A percentile compares a stretch with the other conserved stretches of the same genome.
Conservation (phyloP, 2,888 invertebrate genomes). For the Hirudinaria manillensis region DNA sequence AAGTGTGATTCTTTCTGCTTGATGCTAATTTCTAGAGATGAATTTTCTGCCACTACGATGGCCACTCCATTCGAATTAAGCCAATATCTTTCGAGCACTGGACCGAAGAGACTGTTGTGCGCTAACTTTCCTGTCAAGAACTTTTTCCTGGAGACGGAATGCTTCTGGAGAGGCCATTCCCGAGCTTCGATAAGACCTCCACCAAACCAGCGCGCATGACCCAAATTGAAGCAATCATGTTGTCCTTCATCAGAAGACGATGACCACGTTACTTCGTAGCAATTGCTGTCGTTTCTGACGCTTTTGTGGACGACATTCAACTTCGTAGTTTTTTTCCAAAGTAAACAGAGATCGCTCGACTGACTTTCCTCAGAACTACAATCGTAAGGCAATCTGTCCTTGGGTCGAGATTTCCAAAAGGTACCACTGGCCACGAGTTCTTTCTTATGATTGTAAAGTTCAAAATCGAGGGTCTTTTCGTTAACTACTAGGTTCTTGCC, state of each 20-base stretch:
- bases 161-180: constrained; percentile 72
- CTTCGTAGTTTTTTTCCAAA: constrained; percentile 28
- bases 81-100: constrained; percentile 54
- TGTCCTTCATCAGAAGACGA: constrained; percentile 9
- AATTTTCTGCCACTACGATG: constrained; percentile 62
- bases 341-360: constrained; percentile 26
- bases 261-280: constrained; percentile 30
- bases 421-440: constrained; percentile 22
- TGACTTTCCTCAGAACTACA: constrained; percentile 21
- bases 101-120: constrained; percentile 24
- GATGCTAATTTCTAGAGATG: constrained; percentile 72
- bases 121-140: constrained; percentile 35
- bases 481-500: constrained; percentile 26
- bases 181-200: constrained; percentile 68
- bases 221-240: constrained; percentile 67
- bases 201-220: constrained; percentile 66
- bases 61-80: constrained; percentile 67
- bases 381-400: constrained; percentile 26
- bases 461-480: constrained; percentile 19
- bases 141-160: constrained; percentile 43
- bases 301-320: constrained; percentile 7
- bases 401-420: constrained; percentile 24
- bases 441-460: constrained; percentile 19
- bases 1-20: constrained; percentile 50
- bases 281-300: constrained; percentile 5